phyloP scores from a whole-genome alignment of 2,113 vertebrate genomes.

The Dicrurus megarhynchus region DNA sequence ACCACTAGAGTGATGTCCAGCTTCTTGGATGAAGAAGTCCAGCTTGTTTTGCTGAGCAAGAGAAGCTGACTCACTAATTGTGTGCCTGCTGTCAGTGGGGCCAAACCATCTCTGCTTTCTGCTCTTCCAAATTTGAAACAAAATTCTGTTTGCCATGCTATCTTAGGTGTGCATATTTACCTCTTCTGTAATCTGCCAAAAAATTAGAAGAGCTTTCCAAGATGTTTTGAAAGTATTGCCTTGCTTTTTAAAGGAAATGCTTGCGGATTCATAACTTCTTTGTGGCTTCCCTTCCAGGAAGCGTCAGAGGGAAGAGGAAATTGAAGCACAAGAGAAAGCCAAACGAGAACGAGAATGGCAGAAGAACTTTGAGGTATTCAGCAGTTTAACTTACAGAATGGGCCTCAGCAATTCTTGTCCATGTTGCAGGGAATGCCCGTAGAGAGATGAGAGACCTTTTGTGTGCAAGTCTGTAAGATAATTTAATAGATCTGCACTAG shows the following conservation, averaged over 20 bases:
- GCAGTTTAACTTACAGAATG: neutral
- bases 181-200: neutral
- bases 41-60: neutral
- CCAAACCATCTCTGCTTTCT: neutral
- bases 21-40: neutral
- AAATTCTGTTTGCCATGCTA: neutral
- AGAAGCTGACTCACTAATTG: neutral
- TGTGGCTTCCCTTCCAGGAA: constrained; percentile 80
- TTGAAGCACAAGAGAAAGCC: constrained; percentile 91
- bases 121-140: neutral
- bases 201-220: neutral
- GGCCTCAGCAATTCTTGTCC: neutral
- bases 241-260: neutral
- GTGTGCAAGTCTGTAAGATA: neutral
- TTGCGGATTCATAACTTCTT: neutral
- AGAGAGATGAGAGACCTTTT: neutral
- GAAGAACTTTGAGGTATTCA: constrained; percentile 95
- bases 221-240: neutral
- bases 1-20: neutral
- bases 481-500: neutral
- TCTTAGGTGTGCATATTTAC: neutral
- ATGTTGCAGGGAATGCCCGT: neutral
- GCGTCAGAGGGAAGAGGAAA: constrained; percentile 95
- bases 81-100: neutral
- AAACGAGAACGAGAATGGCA: constrained; percentile 97